A percentile compares a stretch with the other conserved stretches of the same genome.
Conservation (phyloP, 2,113 vertebrate genomes). For the Peromyscus maniculatus region DNA sequence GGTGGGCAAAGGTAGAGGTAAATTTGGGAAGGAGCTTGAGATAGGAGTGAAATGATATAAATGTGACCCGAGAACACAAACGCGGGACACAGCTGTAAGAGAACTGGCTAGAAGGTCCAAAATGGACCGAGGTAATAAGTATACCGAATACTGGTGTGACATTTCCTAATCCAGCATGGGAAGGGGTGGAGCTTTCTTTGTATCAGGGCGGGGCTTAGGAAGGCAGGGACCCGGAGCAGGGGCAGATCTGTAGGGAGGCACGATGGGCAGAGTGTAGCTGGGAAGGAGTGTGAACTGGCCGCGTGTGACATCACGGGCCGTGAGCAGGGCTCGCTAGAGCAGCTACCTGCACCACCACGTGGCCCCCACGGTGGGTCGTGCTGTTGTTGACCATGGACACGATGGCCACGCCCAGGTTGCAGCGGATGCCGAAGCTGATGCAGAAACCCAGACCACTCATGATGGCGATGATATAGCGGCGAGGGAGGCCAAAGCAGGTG, state of each 20-base stretch:
- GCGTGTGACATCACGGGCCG: neutral
- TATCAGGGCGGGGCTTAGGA: neutral
- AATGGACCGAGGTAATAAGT: neutral
- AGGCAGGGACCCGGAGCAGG: rapidly evolving
- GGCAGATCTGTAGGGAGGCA: neutral
- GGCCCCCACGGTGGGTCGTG: conserved; percentile 90
- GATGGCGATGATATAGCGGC: conserved; percentile 96
- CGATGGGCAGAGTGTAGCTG: neutral
- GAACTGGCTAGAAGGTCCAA: neutral
- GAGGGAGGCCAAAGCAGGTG: conserved; percentile 94
- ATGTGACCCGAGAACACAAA: neutral
- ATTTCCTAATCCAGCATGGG: neutral
- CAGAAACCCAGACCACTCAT: conserved; percentile 96
- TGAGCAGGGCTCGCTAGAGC: neutral
- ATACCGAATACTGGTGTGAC: neutral
- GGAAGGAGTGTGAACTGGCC: no score
- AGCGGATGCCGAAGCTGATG: conserved; percentile 96
- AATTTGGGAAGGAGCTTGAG: neutral
- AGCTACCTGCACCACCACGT: conserved; percentile 91
- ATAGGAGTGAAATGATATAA: neutral
- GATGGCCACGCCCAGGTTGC: conserved; percentile 95
- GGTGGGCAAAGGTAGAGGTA: neutral
- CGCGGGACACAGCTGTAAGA: neutral
- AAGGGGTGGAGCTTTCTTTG: neutral
- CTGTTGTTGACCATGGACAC: conserved; percentile 98